A percentile compares a stretch with the other conserved stretches of the same genome.
Evolutionary conservation across 2,113 vertebrate species (phyloP).

Genomic region (Pituophis catenifer): DNA sequence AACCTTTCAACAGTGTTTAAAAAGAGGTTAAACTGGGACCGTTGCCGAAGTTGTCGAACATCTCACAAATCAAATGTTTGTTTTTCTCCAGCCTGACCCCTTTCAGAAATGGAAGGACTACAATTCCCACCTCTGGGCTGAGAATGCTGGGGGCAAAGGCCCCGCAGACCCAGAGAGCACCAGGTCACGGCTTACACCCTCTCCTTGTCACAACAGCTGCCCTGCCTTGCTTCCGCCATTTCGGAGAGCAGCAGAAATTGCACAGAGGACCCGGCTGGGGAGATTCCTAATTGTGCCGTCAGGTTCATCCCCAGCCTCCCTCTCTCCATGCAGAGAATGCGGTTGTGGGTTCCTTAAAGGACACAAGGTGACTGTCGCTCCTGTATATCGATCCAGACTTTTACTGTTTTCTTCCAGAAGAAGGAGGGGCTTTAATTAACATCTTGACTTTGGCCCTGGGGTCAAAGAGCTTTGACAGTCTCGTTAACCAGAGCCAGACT

Average conservation of each 20-base stretch:
- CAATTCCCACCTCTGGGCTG: not conserved
- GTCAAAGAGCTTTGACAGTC: not conserved
- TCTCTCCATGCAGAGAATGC: not conserved
- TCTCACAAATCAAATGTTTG: not conserved
- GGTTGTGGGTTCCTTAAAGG: not conserved
- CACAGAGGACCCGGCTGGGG: not conserved
- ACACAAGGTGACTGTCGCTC: not conserved
- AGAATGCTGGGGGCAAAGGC: not conserved
- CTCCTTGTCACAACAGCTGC: not conserved
- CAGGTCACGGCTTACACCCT: not conserved
- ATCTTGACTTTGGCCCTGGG: not conserved
- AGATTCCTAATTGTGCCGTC: not conserved
- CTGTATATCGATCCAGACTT: not conserved
- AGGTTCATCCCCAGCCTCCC: not conserved
- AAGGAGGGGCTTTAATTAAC: not conserved
- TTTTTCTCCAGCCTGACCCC: not conserved
- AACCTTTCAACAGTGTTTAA: not conserved
- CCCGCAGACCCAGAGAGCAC: not conserved
- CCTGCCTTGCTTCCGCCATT: not conserved
- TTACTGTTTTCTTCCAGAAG: not conserved
- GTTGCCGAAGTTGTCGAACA: not conserved
- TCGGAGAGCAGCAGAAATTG: not conserved
- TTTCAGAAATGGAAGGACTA: not conserved
- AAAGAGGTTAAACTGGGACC: not conserved
- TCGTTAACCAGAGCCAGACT: not conserved